phyloP scores from a whole-genome alignment of 1,140 invertebrate genomes.

The Pemphigus obesinymphae region DNA sequence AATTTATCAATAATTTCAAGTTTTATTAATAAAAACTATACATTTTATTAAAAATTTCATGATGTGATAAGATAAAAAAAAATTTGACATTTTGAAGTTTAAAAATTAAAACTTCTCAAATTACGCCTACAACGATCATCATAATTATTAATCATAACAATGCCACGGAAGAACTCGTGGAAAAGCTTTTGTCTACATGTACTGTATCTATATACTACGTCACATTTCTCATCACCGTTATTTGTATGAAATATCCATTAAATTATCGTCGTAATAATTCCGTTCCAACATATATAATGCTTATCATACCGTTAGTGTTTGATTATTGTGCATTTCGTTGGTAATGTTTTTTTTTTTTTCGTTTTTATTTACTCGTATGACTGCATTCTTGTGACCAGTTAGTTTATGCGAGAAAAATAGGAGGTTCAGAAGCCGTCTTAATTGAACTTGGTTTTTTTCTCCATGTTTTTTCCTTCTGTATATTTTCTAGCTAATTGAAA shows the following conservation, averaged over 20 bases:
- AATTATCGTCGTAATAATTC: neutral
- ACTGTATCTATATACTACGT: neutral
- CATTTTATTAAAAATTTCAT: no score
- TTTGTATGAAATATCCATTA: neutral
- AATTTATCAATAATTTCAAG: no score
- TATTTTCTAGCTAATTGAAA: neutral
- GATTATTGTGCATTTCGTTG: neutral
- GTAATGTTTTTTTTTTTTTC: neutral
- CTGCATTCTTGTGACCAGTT: slow-evolving; percentile 34
- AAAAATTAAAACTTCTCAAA: no score
- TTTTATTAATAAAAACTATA: no score
- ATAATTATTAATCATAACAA: no score
- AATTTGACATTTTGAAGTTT: no score
- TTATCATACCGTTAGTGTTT: slow-evolving; percentile 11
- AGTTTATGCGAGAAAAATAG: neutral
- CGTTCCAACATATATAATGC: neutral
- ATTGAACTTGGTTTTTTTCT: neutral
- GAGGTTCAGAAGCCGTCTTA: neutral
- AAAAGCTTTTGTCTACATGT: no score
- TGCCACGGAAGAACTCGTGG: no score
- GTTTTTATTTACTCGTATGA: slow-evolving; percentile 11
- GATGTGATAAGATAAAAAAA: no score
- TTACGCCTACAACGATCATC: no score
- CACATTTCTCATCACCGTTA: neutral
- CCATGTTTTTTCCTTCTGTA: neutral